phyloP scores from a whole-genome alignment of 2,888 invertebrate genomes.

The Matsumyia berberina region DNA sequence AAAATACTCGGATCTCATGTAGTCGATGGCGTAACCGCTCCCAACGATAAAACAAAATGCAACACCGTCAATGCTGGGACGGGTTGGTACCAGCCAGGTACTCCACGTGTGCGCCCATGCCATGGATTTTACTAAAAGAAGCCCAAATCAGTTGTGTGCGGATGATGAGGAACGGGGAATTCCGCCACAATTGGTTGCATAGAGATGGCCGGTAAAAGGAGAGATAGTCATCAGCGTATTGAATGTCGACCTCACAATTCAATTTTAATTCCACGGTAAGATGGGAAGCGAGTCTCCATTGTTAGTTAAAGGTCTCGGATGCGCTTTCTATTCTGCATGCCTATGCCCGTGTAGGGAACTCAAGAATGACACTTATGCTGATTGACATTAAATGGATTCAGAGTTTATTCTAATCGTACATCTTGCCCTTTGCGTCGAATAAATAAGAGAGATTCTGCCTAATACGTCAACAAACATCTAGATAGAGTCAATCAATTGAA shows the following conservation, averaged over 20 bases:
- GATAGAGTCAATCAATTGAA: too few species aligned
- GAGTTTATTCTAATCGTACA: background rate
- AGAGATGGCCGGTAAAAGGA: constrained; percentile 32
- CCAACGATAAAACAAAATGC: constrained; percentile 14
- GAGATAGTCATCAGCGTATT: constrained; percentile 38
- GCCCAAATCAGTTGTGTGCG: constrained; percentile 1
- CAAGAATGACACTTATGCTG: constrained; percentile 19
- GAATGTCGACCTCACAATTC: constrained; percentile 54
- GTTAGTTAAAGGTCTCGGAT: constrained; percentile 10
- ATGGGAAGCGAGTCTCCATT: constrained; percentile 12
- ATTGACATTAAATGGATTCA: constrained; percentile 40
- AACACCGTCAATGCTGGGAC: background rate
- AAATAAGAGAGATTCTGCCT: too few species aligned
- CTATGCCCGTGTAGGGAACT: constrained; percentile 21
- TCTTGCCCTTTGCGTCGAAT: too few species aligned
- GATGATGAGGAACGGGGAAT: constrained; percentile 38
- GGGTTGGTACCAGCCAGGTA: too few species aligned
- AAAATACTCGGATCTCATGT: constrained; percentile 41
- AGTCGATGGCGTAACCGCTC: constrained; percentile 59
- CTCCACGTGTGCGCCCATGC: too few species aligned
- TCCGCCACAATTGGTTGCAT: constrained; percentile 41
- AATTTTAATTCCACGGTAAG: constrained; percentile 31
- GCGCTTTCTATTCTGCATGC: constrained; percentile 32
- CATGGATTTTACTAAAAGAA: background rate
- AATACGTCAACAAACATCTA: too few species aligned